Conservation (phyloP, 2,888 invertebrate genomes). For the Entomobrya multifasciata region DNA sequence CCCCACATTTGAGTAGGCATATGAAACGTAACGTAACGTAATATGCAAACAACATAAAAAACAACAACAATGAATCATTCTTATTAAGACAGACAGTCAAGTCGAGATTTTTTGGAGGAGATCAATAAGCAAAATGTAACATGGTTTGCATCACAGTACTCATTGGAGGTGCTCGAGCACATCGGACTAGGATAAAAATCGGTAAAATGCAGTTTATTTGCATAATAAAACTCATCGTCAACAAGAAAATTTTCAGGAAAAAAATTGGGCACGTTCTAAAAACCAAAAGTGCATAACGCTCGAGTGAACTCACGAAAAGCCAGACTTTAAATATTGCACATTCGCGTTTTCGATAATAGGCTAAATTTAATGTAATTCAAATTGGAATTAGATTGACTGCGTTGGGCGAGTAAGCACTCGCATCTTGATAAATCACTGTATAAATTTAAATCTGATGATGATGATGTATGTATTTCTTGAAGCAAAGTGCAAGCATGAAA, state of each 20-base stretch:
- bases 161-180: neutral
- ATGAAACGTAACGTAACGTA: too few species aligned
- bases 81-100: too few species aligned
- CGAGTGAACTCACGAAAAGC: too few species aligned
- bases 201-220: slow-evolving; percentile 5
- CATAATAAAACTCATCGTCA: neutral
- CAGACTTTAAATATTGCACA: too few species aligned
- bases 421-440: too few species aligned
- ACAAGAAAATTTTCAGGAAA: neutral
- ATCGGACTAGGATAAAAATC: neutral
- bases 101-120: neutral
- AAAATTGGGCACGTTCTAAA: slow-evolving; percentile 45
- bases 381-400: neutral
- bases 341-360: neutral
- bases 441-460: too few species aligned
- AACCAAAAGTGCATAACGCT: slow-evolving; percentile 50
- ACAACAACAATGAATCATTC: too few species aligned
- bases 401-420: neutral
- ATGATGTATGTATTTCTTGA: too few species aligned
- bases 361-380: neutral
- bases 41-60: too few species aligned
- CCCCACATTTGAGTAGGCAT: neutral
- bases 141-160: neutral
- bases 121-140: neutral
- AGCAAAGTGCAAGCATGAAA: too few species aligned